A percentile compares a stretch with the other conserved stretches of the same genome.
Conservation (phyloP, 2,113 vertebrate species). For the Rafetus swinhoei region DNA sequence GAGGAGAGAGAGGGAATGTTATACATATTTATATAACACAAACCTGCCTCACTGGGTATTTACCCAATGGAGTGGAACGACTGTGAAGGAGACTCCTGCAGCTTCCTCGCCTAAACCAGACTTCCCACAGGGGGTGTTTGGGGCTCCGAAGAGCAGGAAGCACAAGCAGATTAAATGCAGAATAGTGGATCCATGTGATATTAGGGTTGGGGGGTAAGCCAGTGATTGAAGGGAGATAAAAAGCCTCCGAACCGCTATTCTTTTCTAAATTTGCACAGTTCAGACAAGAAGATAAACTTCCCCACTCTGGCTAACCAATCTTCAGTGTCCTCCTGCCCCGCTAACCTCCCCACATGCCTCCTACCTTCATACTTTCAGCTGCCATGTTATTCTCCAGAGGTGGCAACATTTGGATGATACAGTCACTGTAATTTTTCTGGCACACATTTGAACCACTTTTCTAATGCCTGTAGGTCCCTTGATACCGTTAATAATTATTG, state of each 20-base stretch:
- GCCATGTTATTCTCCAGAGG: neutral
- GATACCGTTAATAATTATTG: fast-evolving
- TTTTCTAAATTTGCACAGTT: neutral
- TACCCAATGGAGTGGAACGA: neutral
- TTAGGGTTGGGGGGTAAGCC: neutral
- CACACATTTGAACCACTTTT: neutral
- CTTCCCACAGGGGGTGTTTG: neutral
- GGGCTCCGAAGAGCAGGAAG: neutral
- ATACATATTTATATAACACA: neutral
- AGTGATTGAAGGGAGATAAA: neutral
- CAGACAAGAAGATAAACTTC: neutral
- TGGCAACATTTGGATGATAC: neutral
- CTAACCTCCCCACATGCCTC: neutral
- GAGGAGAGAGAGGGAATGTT: neutral
- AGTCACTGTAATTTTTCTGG: neutral
- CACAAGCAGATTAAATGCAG: neutral
- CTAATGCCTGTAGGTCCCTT: fast-evolving
- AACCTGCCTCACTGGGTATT: neutral
- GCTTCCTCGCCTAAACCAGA: fast-evolving
- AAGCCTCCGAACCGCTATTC: neutral
- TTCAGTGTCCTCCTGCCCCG: neutral
- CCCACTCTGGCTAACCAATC: neutral
- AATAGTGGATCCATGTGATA: neutral
- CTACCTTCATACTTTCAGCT: neutral
- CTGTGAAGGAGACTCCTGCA: neutral